A percentile compares a stretch with the other conserved stretches of the same genome.
phyloP scores from a whole-genome alignment of 1,140 invertebrate genomes.

The Hesperophylax magnus region DNA sequence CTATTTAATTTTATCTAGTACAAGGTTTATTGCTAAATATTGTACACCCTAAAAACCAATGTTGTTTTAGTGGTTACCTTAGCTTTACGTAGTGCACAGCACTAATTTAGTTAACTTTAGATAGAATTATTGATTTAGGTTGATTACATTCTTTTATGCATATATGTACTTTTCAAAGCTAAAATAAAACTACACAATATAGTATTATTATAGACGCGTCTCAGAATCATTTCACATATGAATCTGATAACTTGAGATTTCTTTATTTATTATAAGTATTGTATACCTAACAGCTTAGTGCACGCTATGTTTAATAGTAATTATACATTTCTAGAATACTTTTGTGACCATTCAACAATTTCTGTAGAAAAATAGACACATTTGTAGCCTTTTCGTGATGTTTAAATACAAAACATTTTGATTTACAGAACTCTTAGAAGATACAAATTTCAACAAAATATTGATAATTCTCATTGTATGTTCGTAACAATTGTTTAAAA shows the following conservation, averaged over 20 bases:
- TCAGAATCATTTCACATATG: not conserved
- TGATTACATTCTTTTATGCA: not conserved
- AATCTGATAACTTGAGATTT: conserved; percentile 17
- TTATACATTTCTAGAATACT: conserved; percentile 18
- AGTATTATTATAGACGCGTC: not conserved
- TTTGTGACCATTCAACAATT: conserved; percentile 36
- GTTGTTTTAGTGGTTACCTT: not conserved
- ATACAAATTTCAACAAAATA: no score
- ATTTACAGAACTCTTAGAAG: no score
- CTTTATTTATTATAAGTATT: conserved; percentile 10
- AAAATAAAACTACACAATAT: conserved; percentile 9
- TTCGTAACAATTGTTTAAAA: no score
- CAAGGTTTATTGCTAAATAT: conserved; percentile 45
- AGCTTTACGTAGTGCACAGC: conserved; percentile 20
- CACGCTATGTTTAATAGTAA: conserved; percentile 15
- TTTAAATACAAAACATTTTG: no score
- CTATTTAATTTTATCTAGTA: conserved; percentile 1
- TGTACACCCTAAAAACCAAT: conserved; percentile 6
- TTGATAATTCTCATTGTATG: no score
- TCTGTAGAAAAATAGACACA: conserved; percentile 40
- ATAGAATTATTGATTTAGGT: conserved; percentile 1
- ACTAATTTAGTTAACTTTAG: conserved; percentile 37
- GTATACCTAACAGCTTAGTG: conserved; percentile 22
- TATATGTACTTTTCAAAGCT: not conserved
- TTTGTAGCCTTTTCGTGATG: conserved; percentile 3